Base-by-base conservation (phyloP, 2,888 invertebrate species). In the Rhyacophila evoluta region DNA sequence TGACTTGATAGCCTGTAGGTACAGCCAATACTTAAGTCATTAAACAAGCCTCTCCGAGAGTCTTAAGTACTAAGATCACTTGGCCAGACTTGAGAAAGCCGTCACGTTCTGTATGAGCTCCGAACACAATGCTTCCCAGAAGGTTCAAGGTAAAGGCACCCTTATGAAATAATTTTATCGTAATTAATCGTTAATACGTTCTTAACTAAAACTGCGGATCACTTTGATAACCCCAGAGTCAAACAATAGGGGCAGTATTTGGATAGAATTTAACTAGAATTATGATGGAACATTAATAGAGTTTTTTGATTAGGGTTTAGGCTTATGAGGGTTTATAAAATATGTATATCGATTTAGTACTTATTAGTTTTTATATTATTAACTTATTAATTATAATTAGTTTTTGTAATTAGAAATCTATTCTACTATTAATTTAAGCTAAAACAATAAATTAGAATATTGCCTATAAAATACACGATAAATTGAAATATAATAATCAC, bases 31-130 rank as follows among this genome's bases (percentile, higher is more conserved):
- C 55, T 55, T 55, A 55, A 55, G 41, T 55, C 41, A 55, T 55
- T 55, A 55, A 55, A 55, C 41, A 55, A 55, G 41, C 41, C 25
- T 12, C 41, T 4, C 19, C 25, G 41, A 25, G 41, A 55, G 19
- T 8, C 25, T 19, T 55, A 55, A 55, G 55, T 55, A 55, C 19
- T 19, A 55, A 55, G 55, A 55, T 55, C 19, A 55, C 55, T 55
- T 55, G 55, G 25, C 55, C 55, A 55, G 55, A 55, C 55, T 55
- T 55, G 25, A 55, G 55, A 55, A 19, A 55, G 55, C 55, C 55
- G 55, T 55, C 55, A 25, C 55, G 55, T 55, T 55, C 55, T 55
- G 15, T 19, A 10, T 55, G 19, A 6, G 55, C 19, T 19, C 19
- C 55, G 19, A 55, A 25, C 19, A 55, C 55, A 55, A 55, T 55